Evolutionary conservation across 2,888 invertebrate species (phyloP), one percentile per base, ranked within the genome.

Genomic region (Seira ritae): DNA sequence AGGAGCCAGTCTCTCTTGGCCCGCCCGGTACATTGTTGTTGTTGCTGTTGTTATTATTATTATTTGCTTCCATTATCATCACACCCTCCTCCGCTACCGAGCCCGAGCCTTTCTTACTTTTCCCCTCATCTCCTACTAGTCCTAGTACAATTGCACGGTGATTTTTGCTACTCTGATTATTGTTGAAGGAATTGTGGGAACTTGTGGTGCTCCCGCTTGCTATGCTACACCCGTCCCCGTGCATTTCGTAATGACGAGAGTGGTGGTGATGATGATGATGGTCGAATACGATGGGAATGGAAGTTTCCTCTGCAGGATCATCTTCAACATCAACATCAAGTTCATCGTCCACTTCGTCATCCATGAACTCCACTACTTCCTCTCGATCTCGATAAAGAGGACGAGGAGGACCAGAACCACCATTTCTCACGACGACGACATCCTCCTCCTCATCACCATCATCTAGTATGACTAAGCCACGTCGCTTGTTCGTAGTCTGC

Each of bases 121-220:
- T 71, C 8, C 62, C 55, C 17, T 76, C 73, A 15, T 20, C 46
- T 37, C 12, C 24, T 3, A 23, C 22, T 31, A 67, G 15, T 42
- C 17, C 3, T 67, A 60, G 19, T 22, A 66, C 2, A 8, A 66
- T 24, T 31, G 50, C 17, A 15, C 69, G 2, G 17, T 42, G 37
- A 42, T 2, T 12, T n/a, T 67, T 73, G 68, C 46, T 74, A n/a
- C n/a, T n/a, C 15, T 46, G 37, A 60, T 20, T 72, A 66, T 19
- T 73, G 24, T 19, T 60, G 37, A 8, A 78, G 22, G 77, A 78
- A 69, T 69, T 72, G 50, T 78, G 82, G 69, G 82, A 83, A 50
- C 82, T 83, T 68, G 76, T 82, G 37, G 82, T 83, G 24, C 82
- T 83, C n/a, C 68, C 72, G 24, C 82, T 83, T 10, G 82, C 20